Percentiles rank a stretch among this genome's conserved stretches.
Conservation (phyloP, 2,113 vertebrate species). For the Neofelis nebulosa region DNA sequence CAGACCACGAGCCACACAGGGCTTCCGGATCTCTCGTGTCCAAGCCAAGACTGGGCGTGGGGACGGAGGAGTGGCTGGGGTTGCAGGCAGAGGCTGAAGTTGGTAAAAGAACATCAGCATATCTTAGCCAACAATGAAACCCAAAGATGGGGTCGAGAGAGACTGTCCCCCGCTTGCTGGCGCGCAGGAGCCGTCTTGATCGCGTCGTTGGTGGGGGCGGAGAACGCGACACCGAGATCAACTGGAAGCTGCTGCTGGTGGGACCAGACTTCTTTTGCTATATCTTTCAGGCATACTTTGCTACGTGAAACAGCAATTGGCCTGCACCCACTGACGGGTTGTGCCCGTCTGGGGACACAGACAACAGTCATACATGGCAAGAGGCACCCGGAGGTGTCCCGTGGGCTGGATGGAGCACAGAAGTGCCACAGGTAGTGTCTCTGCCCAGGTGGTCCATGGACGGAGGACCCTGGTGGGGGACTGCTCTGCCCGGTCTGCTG, state of each 20-base stretch:
- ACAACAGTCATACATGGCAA: rapidly evolving
- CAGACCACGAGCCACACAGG: neutral
- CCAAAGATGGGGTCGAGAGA: neutral
- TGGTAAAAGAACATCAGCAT: neutral
- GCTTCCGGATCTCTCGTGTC: neutral
- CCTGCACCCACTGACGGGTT: neutral
- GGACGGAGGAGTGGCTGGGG: neutral
- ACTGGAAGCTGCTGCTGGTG: neutral
- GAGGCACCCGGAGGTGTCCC: too few species aligned
- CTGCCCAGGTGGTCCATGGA: too few species aligned
- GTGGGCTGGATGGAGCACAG: neutral
- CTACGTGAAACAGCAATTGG: neutral
- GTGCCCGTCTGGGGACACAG: neutral
- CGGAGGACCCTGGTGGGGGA: neutral
- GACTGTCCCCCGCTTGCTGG: rapidly evolving
- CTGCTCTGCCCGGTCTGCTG: neutral
- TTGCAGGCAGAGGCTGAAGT: neutral
- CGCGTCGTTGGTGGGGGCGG: neutral
- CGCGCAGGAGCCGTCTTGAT: neutral
- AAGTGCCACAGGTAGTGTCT: too few species aligned
- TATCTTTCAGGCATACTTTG: neutral
- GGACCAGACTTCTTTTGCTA: neutral
- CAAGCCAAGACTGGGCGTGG: neutral
- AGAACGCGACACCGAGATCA: neutral
- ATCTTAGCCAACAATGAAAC: neutral